A percentile compares a stretch with the other conserved stretches of the same genome.
Conservation (phyloP, 2,113 vertebrate genomes). For the Epinephelus moara region DNA sequence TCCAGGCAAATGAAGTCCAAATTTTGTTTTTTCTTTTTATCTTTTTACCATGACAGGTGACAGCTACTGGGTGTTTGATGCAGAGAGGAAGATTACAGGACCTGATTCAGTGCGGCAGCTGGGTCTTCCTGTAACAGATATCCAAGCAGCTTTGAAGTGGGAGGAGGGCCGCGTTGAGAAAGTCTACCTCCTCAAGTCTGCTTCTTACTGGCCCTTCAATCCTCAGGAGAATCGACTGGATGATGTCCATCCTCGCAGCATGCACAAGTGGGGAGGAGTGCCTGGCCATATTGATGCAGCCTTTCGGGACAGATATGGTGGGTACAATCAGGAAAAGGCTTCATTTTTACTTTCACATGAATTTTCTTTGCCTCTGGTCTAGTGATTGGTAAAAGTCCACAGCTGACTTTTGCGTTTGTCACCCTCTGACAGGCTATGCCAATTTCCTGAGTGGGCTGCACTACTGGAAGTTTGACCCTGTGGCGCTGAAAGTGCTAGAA, state of each 20-base stretch:
- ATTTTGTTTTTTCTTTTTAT: neutral
- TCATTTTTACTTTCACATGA: neutral
- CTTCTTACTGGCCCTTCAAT: conserved; percentile 90
- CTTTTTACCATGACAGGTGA: conserved; percentile 74
- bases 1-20: neutral
- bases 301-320: conserved; percentile 89
- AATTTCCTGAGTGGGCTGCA: conserved; percentile 89
- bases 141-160: conserved; percentile 91
- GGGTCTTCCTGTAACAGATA: conserved; percentile 83
- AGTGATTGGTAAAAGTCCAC: neutral
- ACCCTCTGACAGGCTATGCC: conserved; percentile 84
- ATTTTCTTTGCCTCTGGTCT: neutral
- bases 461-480: conserved; percentile 92
- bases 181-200: conserved; percentile 87
- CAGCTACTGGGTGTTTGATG: conserved; percentile 91
- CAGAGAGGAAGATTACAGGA: conserved; percentile 87
- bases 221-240: conserved; percentile 82
- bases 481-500: conserved; percentile 86
- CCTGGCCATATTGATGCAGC: conserved; percentile 86
- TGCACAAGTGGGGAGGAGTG: conserved; percentile 87
- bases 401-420: conserved; percentile 16
- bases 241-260: conserved; percentile 82
- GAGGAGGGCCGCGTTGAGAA: conserved; percentile 84
- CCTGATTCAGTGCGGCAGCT: conserved; percentile 83
- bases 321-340: conserved; percentile 26